A percentile compares a stretch with the other conserved stretches of the same genome.
phyloP scores from a whole-genome alignment of 2,888 invertebrate species.

The Ophioninae sp. region DNA sequence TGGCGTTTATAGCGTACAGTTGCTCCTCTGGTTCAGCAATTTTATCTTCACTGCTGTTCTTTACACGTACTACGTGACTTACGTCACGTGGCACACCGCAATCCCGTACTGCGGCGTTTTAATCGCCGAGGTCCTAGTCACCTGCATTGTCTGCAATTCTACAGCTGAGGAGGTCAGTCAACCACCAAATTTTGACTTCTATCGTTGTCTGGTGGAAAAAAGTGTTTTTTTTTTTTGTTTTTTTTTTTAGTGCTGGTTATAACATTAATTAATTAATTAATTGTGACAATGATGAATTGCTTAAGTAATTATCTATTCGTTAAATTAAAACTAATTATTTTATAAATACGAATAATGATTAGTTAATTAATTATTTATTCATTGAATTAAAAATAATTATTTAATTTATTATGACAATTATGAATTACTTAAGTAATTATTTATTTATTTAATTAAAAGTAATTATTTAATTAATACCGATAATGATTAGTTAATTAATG shows the following conservation, averaged over 20 bases:
- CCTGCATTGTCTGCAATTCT: slow-evolving; percentile 26
- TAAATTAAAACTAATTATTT: too few species aligned
- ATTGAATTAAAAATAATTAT: background rate
- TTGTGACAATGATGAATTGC: too few species aligned
- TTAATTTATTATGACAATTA: too few species aligned
- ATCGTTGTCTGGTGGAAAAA: background rate
- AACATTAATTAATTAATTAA: too few species aligned
- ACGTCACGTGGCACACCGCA: background rate
- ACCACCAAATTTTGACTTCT: background rate
- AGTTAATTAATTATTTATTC: background rate
- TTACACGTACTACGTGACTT: background rate
- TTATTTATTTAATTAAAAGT: too few species aligned
- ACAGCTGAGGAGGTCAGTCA: slow-evolving; percentile 37
- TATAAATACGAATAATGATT: too few species aligned
- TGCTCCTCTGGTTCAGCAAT: slow-evolving; percentile 23
- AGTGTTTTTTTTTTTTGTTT: background rate
- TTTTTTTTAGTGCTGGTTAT: background rate
- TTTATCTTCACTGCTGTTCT: background rate
- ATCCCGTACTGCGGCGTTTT: background rate
- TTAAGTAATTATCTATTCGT: too few species aligned
- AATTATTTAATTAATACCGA: too few species aligned
- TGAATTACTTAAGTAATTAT: too few species aligned
- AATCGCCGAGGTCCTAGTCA: background rate
- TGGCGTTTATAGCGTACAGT: slow-evolving; percentile 7
- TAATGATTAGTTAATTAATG: too few species aligned